phyloP scores from a whole-genome alignment of 30 jellyfish, hydroid and myxozoan genomes.

The Thelohanellus kitauei region DNA sequence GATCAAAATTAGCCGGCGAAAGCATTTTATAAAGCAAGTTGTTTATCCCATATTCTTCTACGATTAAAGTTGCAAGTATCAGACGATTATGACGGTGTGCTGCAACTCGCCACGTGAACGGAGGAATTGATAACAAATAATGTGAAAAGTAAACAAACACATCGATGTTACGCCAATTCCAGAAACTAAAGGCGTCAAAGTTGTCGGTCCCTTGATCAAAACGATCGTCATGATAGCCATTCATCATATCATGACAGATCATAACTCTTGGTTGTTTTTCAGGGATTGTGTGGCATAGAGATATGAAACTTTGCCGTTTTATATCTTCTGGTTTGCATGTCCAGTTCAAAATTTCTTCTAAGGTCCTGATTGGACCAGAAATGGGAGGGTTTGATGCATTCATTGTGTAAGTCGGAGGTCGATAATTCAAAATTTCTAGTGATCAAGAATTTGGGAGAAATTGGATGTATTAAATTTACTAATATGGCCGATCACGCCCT shows the following conservation, averaged over 20 bases:
- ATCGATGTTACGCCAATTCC: conserved; percentile 37
- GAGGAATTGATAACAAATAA: conserved; percentile 57
- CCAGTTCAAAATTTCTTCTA: conserved; percentile 17
- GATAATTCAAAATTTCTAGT: too few relatives aligned
- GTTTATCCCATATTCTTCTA: too few relatives aligned
- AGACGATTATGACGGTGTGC: conserved; percentile 51
- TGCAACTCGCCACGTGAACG: conserved; percentile 56
- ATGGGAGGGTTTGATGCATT: conserved; percentile 12
- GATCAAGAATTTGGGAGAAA: too few relatives aligned
- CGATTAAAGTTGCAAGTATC: conserved; percentile 42
- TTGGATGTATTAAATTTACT: too few relatives aligned
- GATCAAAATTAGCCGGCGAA: too few relatives aligned
- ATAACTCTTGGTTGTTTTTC: conserved; percentile 22
- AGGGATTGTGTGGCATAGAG: conserved; percentile 2
- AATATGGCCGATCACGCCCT: too few relatives aligned
- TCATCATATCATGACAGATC: conserved; percentile 68
- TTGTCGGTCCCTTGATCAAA: too few relatives aligned
- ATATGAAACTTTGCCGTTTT: too few relatives aligned
- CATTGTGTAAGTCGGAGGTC: too few relatives aligned
- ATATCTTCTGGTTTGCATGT: conserved; percentile 24
- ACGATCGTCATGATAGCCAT: conserved; percentile 70
- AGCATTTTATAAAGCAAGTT: too few relatives aligned
- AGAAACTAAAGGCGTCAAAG: conserved; percentile 31
- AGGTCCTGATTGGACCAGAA: conserved; percentile 13
- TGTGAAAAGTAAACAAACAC: conserved; percentile 63